phyloP scores from a whole-genome alignment of 2,888 invertebrate genomes.

The Brachynemurus nebulosus region DNA sequence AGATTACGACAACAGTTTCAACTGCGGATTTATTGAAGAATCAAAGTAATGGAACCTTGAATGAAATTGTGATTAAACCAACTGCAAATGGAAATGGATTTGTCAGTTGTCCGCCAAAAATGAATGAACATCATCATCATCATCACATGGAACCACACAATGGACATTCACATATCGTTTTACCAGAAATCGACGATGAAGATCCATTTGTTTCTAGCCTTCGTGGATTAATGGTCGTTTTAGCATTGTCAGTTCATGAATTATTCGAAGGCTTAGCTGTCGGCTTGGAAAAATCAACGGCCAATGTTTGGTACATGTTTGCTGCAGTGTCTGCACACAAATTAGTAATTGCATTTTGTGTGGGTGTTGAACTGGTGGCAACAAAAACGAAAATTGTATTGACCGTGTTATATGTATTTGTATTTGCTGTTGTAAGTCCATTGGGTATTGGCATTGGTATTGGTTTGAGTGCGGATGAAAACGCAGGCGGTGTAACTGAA shows the following conservation, averaged over 20 bases:
- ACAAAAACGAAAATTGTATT: constrained; percentile 49
- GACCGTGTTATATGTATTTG: constrained; percentile 51
- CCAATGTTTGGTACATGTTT: constrained; percentile 63
- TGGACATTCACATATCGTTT: constrained; percentile 24
- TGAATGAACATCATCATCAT: constrained; percentile 13
- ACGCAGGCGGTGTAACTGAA: constrained; percentile 43
- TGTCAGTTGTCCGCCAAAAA: constrained; percentile 10
- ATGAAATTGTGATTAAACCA: constrained; percentile 1
- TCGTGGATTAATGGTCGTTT: constrained; percentile 62
- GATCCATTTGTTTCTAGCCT: constrained; percentile 31
- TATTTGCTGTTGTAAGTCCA: constrained; percentile 68
- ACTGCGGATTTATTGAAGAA: constrained; percentile 13
- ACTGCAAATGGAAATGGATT: background rate
- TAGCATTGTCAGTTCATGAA: constrained; percentile 75
- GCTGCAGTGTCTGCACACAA: constrained; percentile 76
- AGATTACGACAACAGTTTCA: constrained; percentile 17
- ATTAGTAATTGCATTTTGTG: constrained; percentile 75
- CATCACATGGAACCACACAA: constrained; percentile 17
- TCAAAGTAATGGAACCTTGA: constrained; percentile 7
- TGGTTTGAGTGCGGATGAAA: constrained; percentile 42
- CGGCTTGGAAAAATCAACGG: constrained; percentile 51
- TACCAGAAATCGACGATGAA: constrained; percentile 15
- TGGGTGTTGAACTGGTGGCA: constrained; percentile 69
- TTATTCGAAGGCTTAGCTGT: constrained; percentile 76
- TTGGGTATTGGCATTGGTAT: constrained; percentile 66